phyloP scores from a whole-genome alignment of 30 jellyfish, hydroid and myxozoan genomes.

The Aurelia coerulea region DNA sequence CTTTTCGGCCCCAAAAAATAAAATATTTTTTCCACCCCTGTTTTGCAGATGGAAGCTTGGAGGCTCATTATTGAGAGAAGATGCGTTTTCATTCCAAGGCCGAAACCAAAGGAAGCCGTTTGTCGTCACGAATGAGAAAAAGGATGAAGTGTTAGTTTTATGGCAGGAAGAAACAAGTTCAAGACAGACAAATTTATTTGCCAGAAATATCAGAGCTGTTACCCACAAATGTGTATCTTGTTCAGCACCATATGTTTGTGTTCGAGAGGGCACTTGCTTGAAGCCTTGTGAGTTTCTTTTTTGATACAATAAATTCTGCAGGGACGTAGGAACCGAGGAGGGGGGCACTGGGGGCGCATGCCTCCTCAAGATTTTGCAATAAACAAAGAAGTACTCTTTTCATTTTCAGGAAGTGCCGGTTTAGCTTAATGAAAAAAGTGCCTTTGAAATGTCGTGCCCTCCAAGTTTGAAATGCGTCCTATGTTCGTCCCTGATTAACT shows the following conservation, averaged over 20 bases:
- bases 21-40: no score
- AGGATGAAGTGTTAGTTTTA: constrained; percentile 34
- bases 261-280: constrained; percentile 35
- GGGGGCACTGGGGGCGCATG: no score
- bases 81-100: constrained; percentile 39
- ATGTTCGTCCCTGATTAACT: no score
- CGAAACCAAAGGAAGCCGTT: constrained; percentile 47
- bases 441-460: no score
- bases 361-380: no score
- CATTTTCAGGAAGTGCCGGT: no score
- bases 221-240: constrained; percentile 58
- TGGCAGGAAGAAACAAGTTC: constrained; percentile 62
- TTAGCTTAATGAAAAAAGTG: no score
- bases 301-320: no score
- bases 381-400: no score
- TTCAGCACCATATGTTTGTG: constrained; percentile 36
- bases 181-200: constrained; percentile 60
- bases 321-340: no score
- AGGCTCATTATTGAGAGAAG: constrained; percentile 48
- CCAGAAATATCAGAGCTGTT: constrained; percentile 43
- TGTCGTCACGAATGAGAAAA: constrained; percentile 38
- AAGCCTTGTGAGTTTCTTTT: not conserved
- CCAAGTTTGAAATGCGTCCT: no score
- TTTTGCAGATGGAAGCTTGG: constrained; percentile 24
- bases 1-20: no score